Base-by-base conservation (phyloP, 2,888 invertebrate species). In the Acanthosepion lycidas region DNA sequence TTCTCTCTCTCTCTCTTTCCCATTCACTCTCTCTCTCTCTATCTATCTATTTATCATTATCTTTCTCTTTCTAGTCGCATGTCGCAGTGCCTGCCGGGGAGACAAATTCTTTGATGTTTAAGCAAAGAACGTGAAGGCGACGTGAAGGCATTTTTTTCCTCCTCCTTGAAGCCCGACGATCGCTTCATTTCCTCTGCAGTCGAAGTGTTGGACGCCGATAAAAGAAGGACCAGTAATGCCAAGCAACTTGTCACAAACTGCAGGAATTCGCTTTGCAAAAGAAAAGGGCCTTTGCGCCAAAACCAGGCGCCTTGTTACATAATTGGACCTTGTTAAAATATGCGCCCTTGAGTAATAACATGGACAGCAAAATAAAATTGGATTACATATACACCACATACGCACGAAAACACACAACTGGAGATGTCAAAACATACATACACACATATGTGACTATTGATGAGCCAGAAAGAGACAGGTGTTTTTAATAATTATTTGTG, bases 141-240 rank as follows among this genome's bases (percentile, higher is more conserved):
- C 78, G n/a, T 33, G 78, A 78, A 78, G n/a, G 78, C 15, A n/a
- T 28, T 78, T 78, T 78, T 78, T 33, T n/a, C 15, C 15, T n/a
- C 12, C 78, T n/a, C 78, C 78, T 78, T 78, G 78, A 78, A 78
- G 78, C 78, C 78, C 78, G 78, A 78, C n/a, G 78, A 78, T 78
- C 78, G 78, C 78, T 78, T 78, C 78, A 78, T 78, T 78, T 78
- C 78, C 78, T 78, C 33, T 33, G 33, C 78, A 78, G 78, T 78
- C 78, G n/a, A 78, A 78, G 78, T 78, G 78, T 78, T 78, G 78
- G 78, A 78, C n/a, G 78, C n/a, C 78, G 78, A 78, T 78, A 78
- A 78, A 78, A 78, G 78, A 78, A 78, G 78, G 78, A 15, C n/a
- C 78, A 15, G 78, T 78, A 78, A 78, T 12, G n/a, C 78, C n/a